These are phyloP conservation scores for Oscheius sp. DNA, from an alignment of 2,888 invertebrate species.

Conservation along the genomic window DNA sequence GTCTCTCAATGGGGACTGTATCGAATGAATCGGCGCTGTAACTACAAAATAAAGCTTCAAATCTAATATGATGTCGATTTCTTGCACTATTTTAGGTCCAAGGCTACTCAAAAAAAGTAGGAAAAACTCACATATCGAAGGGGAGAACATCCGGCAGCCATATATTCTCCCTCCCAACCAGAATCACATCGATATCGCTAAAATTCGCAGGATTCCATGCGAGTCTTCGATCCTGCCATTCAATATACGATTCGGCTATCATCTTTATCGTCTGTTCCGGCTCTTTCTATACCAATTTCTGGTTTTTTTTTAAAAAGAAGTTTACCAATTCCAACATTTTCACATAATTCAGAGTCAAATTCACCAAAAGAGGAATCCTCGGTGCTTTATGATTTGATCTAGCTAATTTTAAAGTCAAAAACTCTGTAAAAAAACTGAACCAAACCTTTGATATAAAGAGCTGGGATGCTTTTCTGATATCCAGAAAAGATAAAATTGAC, in stretches of 20 bases:
- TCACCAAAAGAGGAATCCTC: neutral
- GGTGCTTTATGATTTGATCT: neutral
- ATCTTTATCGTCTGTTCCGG: neutral
- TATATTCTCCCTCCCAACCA: neutral
- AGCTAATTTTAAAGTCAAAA: neutral
- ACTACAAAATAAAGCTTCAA: neutral
- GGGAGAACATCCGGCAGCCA: constrained; percentile 22
- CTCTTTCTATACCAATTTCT: constrained; percentile 13
- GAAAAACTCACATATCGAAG: constrained; percentile 8
- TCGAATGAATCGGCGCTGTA: constrained; percentile 1
- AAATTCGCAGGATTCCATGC: constrained; percentile 16
- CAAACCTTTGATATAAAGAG: neutral
- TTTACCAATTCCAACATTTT: neutral
- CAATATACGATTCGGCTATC: neutral
- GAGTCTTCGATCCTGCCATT: constrained; percentile 19
- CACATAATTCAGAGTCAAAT: neutral
- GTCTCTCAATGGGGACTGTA: neutral
- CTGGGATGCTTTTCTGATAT: neutral
- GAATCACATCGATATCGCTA: neutral
- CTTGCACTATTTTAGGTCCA: no score
- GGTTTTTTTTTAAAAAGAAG: neutral
- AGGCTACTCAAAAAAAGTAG: neutral
- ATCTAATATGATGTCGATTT: no score
- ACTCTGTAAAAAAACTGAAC: neutral
- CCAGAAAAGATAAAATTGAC: neutral